Evolutionary conservation across 2,797 vertebrate genomes (phyloP), one percentile per base, ranked within the genome.

Genomic region (Gymnoscopelus braueri): DNA sequence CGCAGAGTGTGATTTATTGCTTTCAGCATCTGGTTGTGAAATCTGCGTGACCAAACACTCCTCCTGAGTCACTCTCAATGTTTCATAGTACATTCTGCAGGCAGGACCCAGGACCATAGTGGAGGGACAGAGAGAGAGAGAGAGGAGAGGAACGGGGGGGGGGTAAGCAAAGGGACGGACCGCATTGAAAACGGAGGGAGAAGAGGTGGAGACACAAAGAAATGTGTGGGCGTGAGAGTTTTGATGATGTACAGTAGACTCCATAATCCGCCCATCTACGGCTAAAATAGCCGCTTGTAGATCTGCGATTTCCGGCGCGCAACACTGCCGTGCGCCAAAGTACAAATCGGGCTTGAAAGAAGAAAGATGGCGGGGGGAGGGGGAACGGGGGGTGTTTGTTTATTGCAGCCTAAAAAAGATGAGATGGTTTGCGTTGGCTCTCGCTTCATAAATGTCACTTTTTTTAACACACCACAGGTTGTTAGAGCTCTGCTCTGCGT

Each of bases 381-480:
- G 81, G 69, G 75, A 83, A 72, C 66, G 67, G 76, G 67, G 76
- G 63, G 57, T 67, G 80, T 80, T 85, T 85, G 78, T 88, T 84
- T 72, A 75, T 53, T 23, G 15, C 82, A 84, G 71, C 74, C 68
- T 67, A 71, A 47, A 48, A 15, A 77, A 82, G 75, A 83, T 39
- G 75, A 86, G 80, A 84, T 91, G 89, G 84, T 88, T 92, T 88
- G 69, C 88, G 85, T 92, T 84, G 52, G 69, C 69, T 91, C 75
- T 86, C 83, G 80, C 84, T 90, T 91, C 81, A 8, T 93, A 92
- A 93, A 92, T 92, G 91, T 93, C 88, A 87, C 79, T 77, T 79
- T 14, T 73, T 81, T 50, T 68, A 72, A 65, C 57, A 50, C 35
- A 3, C 39, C 39, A 35, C 75, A 75, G 69, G 67, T 69, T 75